Conservation (phyloP, 2,888 invertebrate genomes). For the Muscina levida region DNA sequence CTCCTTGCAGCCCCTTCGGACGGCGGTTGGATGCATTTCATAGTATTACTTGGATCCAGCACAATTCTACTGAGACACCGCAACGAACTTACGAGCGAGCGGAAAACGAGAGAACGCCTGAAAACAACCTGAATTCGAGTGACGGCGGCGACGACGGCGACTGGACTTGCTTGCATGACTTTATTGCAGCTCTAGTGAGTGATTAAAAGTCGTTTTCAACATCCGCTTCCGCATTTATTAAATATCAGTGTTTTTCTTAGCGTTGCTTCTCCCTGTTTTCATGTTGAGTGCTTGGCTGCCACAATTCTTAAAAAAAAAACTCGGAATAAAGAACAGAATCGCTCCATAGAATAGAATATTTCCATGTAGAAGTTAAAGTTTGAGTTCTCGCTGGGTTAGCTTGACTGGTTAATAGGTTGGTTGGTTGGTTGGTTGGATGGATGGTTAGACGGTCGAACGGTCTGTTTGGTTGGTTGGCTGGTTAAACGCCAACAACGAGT, state of each 20-base stretch:
- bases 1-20: background rate
- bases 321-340: too few species aligned
- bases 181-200: conserved; percentile 74
- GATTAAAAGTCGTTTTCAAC: conserved; percentile 74
- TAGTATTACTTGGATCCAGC: background rate
- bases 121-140: conserved; percentile 49
- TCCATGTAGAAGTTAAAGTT: conserved; percentile 17
- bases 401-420: background rate
- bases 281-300: conserved; percentile 16
- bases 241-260: conserved; percentile 54
- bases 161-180: conserved; percentile 75
- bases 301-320: conserved; percentile 10
- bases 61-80: conserved; percentile 11
- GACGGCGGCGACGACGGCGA: conserved; percentile 47
- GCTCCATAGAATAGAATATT: conserved; percentile 44
- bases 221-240: conserved; percentile 78
- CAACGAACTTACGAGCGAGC: background rate
- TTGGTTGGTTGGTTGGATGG: conserved; percentile 2
- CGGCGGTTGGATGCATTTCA: background rate
- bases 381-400: background rate
- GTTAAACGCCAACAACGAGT: conserved; percentile 57
- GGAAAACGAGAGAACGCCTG: conserved; percentile 16
- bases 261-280: conserved; percentile 40
- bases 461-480: conserved; percentile 56
- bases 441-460: too few species aligned